Conservation (phyloP, 23 tunicate genomes). For the Aplidium turbinatum region DNA sequence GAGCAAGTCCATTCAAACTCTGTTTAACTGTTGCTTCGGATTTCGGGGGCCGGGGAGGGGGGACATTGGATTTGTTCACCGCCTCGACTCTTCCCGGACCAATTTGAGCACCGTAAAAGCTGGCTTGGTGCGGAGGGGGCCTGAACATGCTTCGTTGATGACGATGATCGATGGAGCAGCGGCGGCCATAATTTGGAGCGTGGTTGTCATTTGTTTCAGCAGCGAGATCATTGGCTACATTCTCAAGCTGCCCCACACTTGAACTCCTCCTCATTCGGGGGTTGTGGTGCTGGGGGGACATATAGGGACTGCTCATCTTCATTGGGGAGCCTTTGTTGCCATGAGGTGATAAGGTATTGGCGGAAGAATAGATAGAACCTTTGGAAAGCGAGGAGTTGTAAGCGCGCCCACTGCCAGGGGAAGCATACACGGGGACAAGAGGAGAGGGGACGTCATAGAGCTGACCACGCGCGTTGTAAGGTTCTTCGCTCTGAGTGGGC, state of each 20-base stretch:
- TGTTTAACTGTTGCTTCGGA: conserved; percentile 48
- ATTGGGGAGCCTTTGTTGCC: conserved; percentile 9
- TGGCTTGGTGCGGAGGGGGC: not conserved
- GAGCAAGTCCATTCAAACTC: conserved; percentile 7
- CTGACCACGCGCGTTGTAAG: not conserved
- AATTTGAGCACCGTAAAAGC: not conserved
- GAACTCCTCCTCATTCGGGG: conserved; percentile 52
- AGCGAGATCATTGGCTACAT: conserved; percentile 51
- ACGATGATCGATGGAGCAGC: conserved; percentile 54
- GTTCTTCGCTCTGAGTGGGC: not conserved
- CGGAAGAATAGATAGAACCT: conserved; percentile 45
- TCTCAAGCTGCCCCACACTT: conserved; percentile 66
- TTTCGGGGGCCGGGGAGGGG: conserved; percentile 81
- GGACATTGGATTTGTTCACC: not conserved
- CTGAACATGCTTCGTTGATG: not conserved
- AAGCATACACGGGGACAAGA: conserved; percentile 12
- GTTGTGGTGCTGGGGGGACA: conserved; percentile 24
- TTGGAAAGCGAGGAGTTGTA: not conserved
- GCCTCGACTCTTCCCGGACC: not conserved
- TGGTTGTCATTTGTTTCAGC: conserved; percentile 19
- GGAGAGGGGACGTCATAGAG: conserved; percentile 23
- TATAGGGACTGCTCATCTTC: conserved; percentile 2
- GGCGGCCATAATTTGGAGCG: conserved; percentile 30
- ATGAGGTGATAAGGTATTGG: conserved; percentile 37
- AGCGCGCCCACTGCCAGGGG: conserved; percentile 1